Evolutionary conservation across 2,888 invertebrate species (phyloP), one percentile per base, ranked within the genome.

Genomic region (Rhimphoctona megacephalus): DNA sequence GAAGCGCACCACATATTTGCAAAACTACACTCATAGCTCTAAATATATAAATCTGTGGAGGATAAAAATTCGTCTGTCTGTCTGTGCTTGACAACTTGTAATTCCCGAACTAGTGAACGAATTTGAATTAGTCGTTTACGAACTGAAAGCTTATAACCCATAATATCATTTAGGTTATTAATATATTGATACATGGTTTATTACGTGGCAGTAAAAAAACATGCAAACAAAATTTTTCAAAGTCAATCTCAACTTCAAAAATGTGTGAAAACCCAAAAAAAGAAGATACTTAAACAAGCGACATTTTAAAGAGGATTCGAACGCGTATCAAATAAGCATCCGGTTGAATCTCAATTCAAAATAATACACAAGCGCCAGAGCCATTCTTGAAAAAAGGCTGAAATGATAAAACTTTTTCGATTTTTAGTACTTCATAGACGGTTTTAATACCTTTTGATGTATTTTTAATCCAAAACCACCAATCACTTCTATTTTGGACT

Each of bases 1-100:
- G 69, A 57, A 57, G 54, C 54, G 25, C 72, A 36, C 30, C 25
- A 67, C 79, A 67, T 49, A 69, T 61, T 79, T 49, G 54, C 30
- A 25, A 22, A n/a, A 46, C 64, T 57, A 54, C 22, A 74, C 14
- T 33, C 49, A 17, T 25, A 17, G 22, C 19, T 57, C 30, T 36
- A 74, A 36, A 39, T 57, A 57, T n/a, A 36, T 17, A 57, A 19
- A 57, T 57, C 9, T 57, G 19, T 30, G 9, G 5, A 54, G 8
- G 6, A 61, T 30, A 30, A 30, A 30, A 30, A 30, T 30, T 17
- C 4, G 25, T 61, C 7, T 61, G 17, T 61, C 7, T 61, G 30
- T 61, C 17, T 30, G 61, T 61, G 61, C 61, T 17, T 30, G 61
- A 61, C 6, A 14, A 30, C 61, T 61, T 5, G 30, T 61, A 30